A percentile compares a stretch with the other conserved stretches of the same genome.
phyloP scores from a whole-genome alignment of 2,888 invertebrate species.

The Spialia ferax region DNA sequence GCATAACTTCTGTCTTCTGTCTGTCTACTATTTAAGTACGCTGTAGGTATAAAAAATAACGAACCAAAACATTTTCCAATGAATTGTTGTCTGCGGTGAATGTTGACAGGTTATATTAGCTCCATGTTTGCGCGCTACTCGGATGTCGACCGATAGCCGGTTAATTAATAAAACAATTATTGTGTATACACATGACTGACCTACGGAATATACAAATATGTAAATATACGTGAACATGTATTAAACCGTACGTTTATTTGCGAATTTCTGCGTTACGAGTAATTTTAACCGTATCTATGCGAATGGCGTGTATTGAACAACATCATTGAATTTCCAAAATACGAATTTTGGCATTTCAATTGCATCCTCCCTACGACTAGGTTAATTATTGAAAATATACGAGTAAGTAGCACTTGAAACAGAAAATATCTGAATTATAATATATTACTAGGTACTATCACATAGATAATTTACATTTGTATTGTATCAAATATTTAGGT shows the following conservation, averaged over 20 bases:
- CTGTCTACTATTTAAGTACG: no score
- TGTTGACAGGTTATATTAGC: conserved; percentile 8
- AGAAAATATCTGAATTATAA: no score
- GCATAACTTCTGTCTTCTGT: no score
- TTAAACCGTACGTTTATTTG: neutral
- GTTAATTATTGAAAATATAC: no score
- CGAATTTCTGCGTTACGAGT: neutral
- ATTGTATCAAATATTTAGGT: no score
- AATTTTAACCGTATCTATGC: neutral
- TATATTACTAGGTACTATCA: no score
- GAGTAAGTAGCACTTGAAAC: neutral
- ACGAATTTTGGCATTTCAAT: neutral
- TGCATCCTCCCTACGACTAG: neutral
- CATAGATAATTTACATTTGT: no score
- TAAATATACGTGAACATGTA: neutral
- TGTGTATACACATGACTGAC: conserved; percentile 10
- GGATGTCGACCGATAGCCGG: neutral
- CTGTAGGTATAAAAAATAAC: no score
- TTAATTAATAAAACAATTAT: conserved; percentile 19
- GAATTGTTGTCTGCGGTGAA: neutral
- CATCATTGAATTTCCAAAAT: neutral
- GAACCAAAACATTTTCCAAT: no score
- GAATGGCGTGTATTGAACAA: neutral
- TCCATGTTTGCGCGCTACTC: conserved; percentile 4
- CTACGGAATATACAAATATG: conserved; percentile 3